Conservation (phyloP, 2,113 vertebrate species). For the Stegostoma tigrinum region DNA sequence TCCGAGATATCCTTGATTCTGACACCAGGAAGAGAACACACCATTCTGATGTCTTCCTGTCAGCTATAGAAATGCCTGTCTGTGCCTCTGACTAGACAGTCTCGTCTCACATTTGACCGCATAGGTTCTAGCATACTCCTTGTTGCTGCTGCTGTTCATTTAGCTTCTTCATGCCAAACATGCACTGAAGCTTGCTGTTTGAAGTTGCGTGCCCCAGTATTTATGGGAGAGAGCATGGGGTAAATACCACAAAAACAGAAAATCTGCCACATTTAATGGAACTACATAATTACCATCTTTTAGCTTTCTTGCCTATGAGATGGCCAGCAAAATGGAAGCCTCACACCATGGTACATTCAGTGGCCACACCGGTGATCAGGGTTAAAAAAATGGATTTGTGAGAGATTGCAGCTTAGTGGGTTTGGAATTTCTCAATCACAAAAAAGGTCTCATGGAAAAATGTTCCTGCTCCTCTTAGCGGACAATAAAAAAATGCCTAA, state of each 20-base stretch:
- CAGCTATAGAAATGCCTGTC: no score
- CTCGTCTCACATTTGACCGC: no score
- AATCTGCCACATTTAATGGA: neutral
- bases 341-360: neutral
- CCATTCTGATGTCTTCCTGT: no score
- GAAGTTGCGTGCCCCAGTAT: neutral
- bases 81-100: no score
- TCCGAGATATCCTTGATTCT: no score
- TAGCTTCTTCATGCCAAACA: neutral
- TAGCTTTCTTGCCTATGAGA: neutral
- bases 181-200: neutral
- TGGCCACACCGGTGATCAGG: neutral
- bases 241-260: neutral
- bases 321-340: neutral
- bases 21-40: no score
- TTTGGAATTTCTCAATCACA: neutral
- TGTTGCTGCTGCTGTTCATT: neutral
- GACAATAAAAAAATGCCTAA: neutral
- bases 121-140: neutral
- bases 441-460: neutral
- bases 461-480: neutral
- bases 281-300: neutral
- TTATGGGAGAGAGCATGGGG: neutral
- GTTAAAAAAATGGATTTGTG: neutral
- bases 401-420: neutral